Percentiles rank a stretch among this genome's conserved stretches.
phyloP scores from a whole-genome alignment of 2,797 vertebrate genomes.

The Sebastolobus alascanus region DNA sequence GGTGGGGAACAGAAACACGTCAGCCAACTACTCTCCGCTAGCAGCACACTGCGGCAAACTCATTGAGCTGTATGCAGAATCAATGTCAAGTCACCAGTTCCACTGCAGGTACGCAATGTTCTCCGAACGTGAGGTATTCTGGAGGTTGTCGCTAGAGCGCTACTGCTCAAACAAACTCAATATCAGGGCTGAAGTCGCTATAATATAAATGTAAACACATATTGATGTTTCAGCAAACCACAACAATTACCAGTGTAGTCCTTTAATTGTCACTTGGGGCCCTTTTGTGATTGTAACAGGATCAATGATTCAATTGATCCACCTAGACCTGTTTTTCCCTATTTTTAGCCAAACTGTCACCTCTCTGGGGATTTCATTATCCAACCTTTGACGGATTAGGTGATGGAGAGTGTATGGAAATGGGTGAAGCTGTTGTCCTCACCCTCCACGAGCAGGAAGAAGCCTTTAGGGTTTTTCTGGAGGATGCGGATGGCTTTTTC shows the following conservation, averaged over 20 bases:
- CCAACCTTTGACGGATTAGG: slow-evolving; percentile 6
- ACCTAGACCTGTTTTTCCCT: neutral
- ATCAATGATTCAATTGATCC: slow-evolving; percentile 41
- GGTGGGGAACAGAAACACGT: slow-evolving; percentile 43
- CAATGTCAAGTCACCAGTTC: slow-evolving; percentile 46
- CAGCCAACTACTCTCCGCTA: neutral
- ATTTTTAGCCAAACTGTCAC: slow-evolving; percentile 21
- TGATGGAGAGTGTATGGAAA: neutral
- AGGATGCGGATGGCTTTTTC: slow-evolving; percentile 87
- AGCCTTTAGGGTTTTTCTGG: slow-evolving; percentile 84
- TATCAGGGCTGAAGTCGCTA: neutral
- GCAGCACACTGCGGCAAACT: slow-evolving; percentile 58
- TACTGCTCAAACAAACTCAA: neutral
- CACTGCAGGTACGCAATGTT: slow-evolving; percentile 39
- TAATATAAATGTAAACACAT: slow-evolving; percentile 1
- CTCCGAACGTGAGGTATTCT: neutral
- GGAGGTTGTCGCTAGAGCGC: neutral
- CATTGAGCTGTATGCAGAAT: slow-evolving; percentile 64
- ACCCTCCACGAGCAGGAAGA: slow-evolving; percentile 88
- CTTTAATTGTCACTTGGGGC: slow-evolving; percentile 5
- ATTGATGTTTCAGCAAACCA: slow-evolving; percentile 10
- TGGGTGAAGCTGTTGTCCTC: slow-evolving; percentile 44
- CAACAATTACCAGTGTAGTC: slow-evolving; percentile 1
- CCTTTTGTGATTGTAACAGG: slow-evolving; percentile 4
- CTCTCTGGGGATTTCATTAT: slow-evolving; percentile 34